Evolutionary conservation across 1,140 invertebrate genomes (phyloP).

Genomic region (Melipona quadrifasciata): DNA sequence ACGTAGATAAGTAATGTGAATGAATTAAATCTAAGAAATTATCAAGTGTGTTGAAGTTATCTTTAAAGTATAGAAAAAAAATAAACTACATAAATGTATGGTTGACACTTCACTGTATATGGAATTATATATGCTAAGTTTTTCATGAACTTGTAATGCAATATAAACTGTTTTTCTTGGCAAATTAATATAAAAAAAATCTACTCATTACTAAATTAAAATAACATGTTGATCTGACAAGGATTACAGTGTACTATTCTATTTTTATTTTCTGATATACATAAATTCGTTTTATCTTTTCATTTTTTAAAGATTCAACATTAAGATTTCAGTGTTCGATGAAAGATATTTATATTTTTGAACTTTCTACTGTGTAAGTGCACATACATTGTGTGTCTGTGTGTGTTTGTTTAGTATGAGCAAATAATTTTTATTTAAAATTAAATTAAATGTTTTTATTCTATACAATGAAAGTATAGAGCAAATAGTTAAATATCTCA

Average conservation of each 20-base stretch:
- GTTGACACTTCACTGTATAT: conserved; percentile 47
- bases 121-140: conserved; percentile 41
- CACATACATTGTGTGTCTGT: not conserved
- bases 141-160: conserved; percentile 38
- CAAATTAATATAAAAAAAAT: conserved; percentile 43
- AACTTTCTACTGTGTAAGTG: not conserved
- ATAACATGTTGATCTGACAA: conserved; percentile 33
- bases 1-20: conserved; percentile 25
- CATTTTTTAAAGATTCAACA: conserved; percentile 32
- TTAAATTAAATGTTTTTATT: not conserved
- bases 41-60: conserved; percentile 33
- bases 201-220: conserved; percentile 50
- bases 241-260: conserved; percentile 14
- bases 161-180: conserved; percentile 4
- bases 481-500: not conserved
- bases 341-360: not conserved
- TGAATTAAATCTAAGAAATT: conserved; percentile 32
- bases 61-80: not conserved
- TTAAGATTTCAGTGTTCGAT: conserved; percentile 56
- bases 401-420: not conserved
- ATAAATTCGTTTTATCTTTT: conserved; percentile 29
- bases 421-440: not conserved
- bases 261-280: conserved; percentile 37
- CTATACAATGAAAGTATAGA: not conserved
- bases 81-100: conserved; percentile 33